Percentiles rank a stretch among this genome's conserved stretches.
phyloP scores from a whole-genome alignment of 2,888 invertebrate species.

The Molanna angustata region DNA sequence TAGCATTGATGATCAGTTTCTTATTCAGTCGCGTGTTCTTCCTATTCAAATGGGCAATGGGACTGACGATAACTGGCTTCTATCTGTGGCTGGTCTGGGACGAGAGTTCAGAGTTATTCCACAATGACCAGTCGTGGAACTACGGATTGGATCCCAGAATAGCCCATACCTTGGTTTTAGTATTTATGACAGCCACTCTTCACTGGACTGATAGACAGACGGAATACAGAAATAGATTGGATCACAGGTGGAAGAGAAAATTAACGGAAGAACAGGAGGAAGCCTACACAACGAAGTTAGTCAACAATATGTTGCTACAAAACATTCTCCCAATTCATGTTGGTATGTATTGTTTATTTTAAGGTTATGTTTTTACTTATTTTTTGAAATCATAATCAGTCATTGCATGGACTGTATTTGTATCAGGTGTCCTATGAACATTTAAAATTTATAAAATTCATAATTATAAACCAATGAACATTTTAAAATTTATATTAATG shows the following conservation, averaged over 20 bases:
- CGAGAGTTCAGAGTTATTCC: constrained; percentile 54
- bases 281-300: constrained; percentile 79
- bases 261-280: constrained; percentile 81
- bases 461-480: too few relatives aligned
- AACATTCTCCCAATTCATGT: constrained; percentile 94
- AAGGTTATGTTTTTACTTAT: too few relatives aligned
- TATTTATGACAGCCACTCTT: constrained; percentile 71
- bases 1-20: constrained; percentile 68
- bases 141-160: constrained; percentile 64
- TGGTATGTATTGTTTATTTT: constrained; percentile 58
- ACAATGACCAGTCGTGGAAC: constrained; percentile 67
- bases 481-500: too few relatives aligned
- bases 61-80: constrained; percentile 59
- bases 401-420: too few relatives aligned
- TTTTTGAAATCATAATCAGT: too few relatives aligned
- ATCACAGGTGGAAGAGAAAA: constrained; percentile 68
- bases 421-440: too few relatives aligned
- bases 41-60: constrained; percentile 73
- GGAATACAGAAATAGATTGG: constrained; percentile 85
- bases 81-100: constrained; percentile 70
- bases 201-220: constrained; percentile 86
- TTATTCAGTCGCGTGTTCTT: constrained; percentile 84
- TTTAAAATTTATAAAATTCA: too few relatives aligned
- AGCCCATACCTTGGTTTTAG: constrained; percentile 71
- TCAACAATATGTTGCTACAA: constrained; percentile 84